Evolutionary conservation across 2,113 vertebrate genomes (phyloP), one percentile per base, ranked within the genome.

Genomic region (Festucalex cinctus): DNA sequence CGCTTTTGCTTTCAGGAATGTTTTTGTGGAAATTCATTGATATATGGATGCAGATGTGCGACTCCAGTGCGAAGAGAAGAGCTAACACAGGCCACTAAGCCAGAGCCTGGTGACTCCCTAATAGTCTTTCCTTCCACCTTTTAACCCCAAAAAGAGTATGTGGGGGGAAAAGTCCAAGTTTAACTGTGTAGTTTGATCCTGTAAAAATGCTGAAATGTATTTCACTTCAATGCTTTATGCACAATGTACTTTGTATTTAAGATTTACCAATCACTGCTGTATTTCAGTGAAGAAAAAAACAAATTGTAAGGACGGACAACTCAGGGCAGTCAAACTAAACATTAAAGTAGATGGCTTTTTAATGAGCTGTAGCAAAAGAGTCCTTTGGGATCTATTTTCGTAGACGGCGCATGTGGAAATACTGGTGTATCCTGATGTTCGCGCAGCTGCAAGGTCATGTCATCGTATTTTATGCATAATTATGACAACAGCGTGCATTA

Each of bases 21-120:
- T 87, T 88, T 85, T 78, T 86, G 84, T 85, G 87, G 82, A 71
- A 71, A 69, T 16, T 75, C 78, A 76, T 77, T 92, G 91, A 91
- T 89, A 90, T 91, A 91, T 88, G 68, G 84, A 83, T 86, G 86
- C 90, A 92, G 88, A 92, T 92, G 91, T 92, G 90, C 81, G 76
- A 88, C 83, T 81, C 73, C 86, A 72, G 70, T 61, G 69, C 79
- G 84, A 86, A 69, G 77, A 79, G 73, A 66, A 17, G 62, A 79
- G 80, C 84, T 83, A 78, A 88, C 82, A 84, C 78, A 77, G 77
- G 63, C 73, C 72, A 81, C 83, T 75, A 76, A 84, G 76, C 74
- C 64, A 64, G 73, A 73, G 82, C n/a, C 74, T 22, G 67, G 76
- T 69, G 71, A 83, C 83, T 87, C 85, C 85, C 73, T 79, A 75